These are phyloP conservation scores for Pyrrhia umbra DNA, from an alignment of 2,888 invertebrate genomes.

Conservation along the genomic window DNA sequence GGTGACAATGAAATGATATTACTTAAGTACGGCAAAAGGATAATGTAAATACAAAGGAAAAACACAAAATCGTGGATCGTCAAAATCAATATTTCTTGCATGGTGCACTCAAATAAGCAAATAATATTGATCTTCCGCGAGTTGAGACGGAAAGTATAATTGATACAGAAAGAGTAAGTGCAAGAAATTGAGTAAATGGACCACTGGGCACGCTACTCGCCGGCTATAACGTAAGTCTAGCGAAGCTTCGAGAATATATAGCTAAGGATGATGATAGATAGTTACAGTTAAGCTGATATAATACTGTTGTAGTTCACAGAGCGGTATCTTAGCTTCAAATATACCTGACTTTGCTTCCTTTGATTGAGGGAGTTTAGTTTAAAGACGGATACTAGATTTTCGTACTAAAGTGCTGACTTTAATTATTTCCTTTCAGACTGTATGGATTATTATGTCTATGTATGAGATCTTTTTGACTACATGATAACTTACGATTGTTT, in stretches of 20 bases:
- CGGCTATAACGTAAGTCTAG: conserved; percentile 27
- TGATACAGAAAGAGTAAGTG: conserved; percentile 9
- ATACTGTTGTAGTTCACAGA: conserved; percentile 36
- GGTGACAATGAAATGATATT: too few relatives aligned
- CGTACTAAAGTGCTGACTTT: not conserved
- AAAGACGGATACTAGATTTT: not conserved
- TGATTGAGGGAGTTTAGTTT: not conserved
- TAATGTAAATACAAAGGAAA: too few relatives aligned
- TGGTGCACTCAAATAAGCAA: not conserved
- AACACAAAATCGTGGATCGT: not conserved
- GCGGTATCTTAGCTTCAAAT: conserved; percentile 22
- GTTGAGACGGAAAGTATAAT: conserved; percentile 5
- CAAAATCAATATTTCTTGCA: not conserved
- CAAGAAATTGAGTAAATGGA: conserved; percentile 46
- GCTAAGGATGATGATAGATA: conserved; percentile 35
- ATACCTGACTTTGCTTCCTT: conserved; percentile 1
- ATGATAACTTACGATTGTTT: too few relatives aligned
- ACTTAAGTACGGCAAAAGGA: too few relatives aligned
- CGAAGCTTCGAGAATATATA: conserved; percentile 28
- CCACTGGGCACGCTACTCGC: conserved; percentile 5
- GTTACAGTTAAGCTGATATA: conserved; percentile 28
- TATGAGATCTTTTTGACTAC: too few relatives aligned
- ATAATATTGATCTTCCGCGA: not conserved
- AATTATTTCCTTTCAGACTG: too few relatives aligned
- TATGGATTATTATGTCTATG: too few relatives aligned